Evolutionary conservation across 1,140 invertebrate species (phyloP), one percentile per base, ranked within the genome.

Genomic region (Drosophila pseudoobscura): DNA sequence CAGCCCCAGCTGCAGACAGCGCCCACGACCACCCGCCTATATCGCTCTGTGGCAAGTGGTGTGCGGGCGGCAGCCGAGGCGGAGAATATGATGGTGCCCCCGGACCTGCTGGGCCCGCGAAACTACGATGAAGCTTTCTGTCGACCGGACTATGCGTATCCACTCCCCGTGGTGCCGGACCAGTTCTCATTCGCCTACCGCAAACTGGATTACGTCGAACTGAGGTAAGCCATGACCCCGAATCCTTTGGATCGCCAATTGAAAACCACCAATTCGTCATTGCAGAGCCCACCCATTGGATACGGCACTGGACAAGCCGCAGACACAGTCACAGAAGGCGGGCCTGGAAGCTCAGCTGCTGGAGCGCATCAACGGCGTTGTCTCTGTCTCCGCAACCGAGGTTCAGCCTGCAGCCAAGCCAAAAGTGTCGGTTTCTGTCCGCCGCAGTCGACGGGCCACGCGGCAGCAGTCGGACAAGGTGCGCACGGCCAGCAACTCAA

Each of bases 151-250:
- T 72, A 88, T 22, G 83, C 66, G 24, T 99, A 98, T 93, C 98
- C 98, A 17, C 94, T 99, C 26, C 94, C 97, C 35, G 92, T 99
- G 50, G 95, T 99, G 71, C 97, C 97, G 20, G 98, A 98, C 58
- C 98, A 99, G 92, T 99, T 95, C 92, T 96, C 96, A 65, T 97
- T 98, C 91, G 94, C 94, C 92, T 99, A 96, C 92, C 94, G 94
- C 20, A 80, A 93, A 51, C 94, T 94, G 62, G 93, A 93, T 24
- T 92, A 94, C 15, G 92, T 93, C 0, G 94, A 95, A 78, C 91
- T 95, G 65, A 93, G 94, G 94, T 97, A 91, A 90, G 91, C 82
- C 4, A 15, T 5, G 3, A 26, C 24, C 24, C 24, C 4, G 24
- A 26, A 26, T 5, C 24, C 4, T 26, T 26, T 26, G 24, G 4